Percentiles rank a stretch among this genome's conserved stretches.
phyloP scores from a whole-genome alignment of 2,888 invertebrate species.

The Podabrus alpinus region DNA sequence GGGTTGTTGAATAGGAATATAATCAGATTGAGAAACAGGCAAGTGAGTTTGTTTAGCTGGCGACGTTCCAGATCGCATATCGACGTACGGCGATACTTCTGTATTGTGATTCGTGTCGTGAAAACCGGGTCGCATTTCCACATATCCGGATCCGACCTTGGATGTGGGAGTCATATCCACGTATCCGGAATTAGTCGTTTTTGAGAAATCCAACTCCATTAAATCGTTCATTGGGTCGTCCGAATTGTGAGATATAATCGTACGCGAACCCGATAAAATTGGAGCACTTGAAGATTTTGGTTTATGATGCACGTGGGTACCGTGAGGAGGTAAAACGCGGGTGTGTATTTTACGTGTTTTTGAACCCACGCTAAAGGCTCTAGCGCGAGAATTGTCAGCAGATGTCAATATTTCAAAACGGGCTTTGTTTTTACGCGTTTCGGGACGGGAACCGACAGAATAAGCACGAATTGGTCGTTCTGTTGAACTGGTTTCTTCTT shows the following conservation, averaged over 20 bases:
- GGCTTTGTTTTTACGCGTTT: conserved; percentile 49
- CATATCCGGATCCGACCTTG: conserved; percentile 50
- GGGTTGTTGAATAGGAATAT: conserved; percentile 39
- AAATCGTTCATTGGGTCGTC: conserved; percentile 73
- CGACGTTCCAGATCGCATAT: conserved; percentile 54
- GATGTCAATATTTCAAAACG: conserved; percentile 54
- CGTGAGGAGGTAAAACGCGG: conserved; percentile 45
- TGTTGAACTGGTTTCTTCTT: conserved; percentile 59
- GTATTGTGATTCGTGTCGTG: conserved; percentile 33
- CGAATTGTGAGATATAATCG: conserved; percentile 56
- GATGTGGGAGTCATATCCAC: conserved; percentile 65
- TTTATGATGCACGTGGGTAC: conserved; percentile 42
- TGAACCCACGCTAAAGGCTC: conserved; percentile 80
- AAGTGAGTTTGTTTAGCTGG: conserved; percentile 39
- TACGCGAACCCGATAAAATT: conserved; percentile 60
- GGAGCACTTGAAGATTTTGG: conserved; percentile 74
- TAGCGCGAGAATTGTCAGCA: conserved; percentile 60
- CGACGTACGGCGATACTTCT: conserved; percentile 57
- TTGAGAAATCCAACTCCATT: conserved; percentile 80
- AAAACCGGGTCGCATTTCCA: conserved; percentile 55
- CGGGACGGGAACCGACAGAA: conserved; percentile 83
- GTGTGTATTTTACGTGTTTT: conserved; percentile 60
- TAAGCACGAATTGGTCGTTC: conserved; percentile 76
- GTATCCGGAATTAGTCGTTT: conserved; percentile 58
- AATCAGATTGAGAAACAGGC: conserved; percentile 51